Evolutionary conservation across 2,797 vertebrate species (phyloP).

Genomic region (Neosalanx taihuensis): DNA sequence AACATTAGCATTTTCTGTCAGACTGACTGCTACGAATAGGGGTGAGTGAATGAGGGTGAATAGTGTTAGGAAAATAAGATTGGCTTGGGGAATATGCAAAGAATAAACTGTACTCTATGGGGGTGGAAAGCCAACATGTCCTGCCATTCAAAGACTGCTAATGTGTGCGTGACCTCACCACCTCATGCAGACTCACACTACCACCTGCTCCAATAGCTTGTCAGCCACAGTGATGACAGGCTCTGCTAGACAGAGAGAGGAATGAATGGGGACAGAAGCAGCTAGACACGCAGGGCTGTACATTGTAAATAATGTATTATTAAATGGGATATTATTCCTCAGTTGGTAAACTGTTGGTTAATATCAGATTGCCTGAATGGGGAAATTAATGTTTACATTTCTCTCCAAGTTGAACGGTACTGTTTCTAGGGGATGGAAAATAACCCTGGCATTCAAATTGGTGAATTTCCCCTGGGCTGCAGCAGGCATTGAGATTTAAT

Average conservation of each 20-base stretch:
- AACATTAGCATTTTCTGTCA: background rate
- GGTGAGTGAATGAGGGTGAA: slow-evolving; percentile 2
- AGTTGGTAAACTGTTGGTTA: too few relatives aligned
- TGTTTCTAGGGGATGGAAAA: background rate
- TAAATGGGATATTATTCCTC: background rate
- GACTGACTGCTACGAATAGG: background rate
- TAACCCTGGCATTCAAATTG: background rate
- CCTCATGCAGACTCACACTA: background rate
- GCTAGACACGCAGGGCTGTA: background rate
- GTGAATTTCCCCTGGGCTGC: background rate
- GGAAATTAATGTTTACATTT: background rate
- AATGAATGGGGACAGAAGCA: background rate
- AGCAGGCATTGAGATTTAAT: background rate
- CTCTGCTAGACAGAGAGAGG: background rate
- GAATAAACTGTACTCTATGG: background rate
- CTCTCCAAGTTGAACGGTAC: background rate
- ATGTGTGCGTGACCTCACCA: slow-evolving; percentile 5
- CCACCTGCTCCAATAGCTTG: slow-evolving; percentile 16
- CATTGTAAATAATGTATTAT: too few relatives aligned
- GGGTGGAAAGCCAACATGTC: background rate
- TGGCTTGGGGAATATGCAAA: background rate
- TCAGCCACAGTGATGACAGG: slow-evolving; percentile 12
- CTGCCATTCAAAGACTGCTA: background rate
- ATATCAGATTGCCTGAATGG: too few relatives aligned
- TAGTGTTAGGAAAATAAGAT: background rate